These are phyloP conservation scores for Ephydatia muelleri DNA, from an alignment of 37 sponge, comb jelly and placozoan genomes.

Conservation along the genomic window DNA sequence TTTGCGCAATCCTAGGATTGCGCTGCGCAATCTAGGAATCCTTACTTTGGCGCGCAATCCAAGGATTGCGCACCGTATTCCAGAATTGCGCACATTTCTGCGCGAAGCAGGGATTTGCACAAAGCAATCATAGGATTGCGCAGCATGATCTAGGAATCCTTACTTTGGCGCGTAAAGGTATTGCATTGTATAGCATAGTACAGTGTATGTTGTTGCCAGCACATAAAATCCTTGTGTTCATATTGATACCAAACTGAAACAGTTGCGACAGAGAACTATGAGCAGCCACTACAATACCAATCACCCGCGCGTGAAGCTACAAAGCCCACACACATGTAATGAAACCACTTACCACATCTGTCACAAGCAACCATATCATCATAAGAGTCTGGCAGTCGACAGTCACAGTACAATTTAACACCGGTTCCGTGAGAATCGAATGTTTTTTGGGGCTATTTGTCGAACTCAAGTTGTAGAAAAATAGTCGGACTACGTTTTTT, in stretches of 20 bases:
- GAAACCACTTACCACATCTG: conserved; percentile 14
- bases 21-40: not conserved
- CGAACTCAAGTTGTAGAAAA: too few species aligned
- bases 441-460: too few species aligned
- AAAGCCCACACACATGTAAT: conserved; percentile 16
- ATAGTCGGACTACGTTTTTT: too few species aligned
- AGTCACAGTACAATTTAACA: conserved; percentile 23
- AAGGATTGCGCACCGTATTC: not conserved
- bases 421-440: too few species aligned
- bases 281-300: not conserved
- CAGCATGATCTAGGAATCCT: conserved; percentile 1
- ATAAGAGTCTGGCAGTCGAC: conserved; percentile 20
- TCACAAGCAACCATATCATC: conserved; percentile 27
- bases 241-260: not conserved
- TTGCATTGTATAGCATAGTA: not conserved
- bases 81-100: not conserved
- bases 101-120: conserved; percentile 1
- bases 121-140: not conserved
- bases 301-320: not conserved
- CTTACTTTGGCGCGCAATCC: conserved; percentile 7
- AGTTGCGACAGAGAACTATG: conserved; percentile 6
- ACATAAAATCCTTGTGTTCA: conserved; percentile 3
- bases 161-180: not conserved
- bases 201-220: not conserved
- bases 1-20: not conserved